Evolutionary conservation across 2,797 vertebrate species (phyloP), one percentile per base, ranked within the genome.

Genomic region (Diglossa cyanea): DNA sequence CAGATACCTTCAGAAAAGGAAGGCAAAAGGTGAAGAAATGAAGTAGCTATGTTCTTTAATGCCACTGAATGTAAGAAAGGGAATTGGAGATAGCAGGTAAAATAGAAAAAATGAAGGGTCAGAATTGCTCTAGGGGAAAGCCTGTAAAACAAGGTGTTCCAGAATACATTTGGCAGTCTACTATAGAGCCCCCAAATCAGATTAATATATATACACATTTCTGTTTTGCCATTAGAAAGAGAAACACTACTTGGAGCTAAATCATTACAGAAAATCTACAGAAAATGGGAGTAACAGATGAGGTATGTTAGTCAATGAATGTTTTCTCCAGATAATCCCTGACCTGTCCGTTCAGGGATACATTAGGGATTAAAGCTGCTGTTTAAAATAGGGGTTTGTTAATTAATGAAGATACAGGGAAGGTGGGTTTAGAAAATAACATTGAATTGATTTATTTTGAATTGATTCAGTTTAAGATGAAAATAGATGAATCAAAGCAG

Each of bases 201-300:
- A 86, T 88, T 74, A 86, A 61, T 55, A 23, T n/a, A 75, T 28
- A 31, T 58, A 65, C 16, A 40, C 17, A 42, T 87, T 79, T 86
- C 37, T 76, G 20, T 79, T 79, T 25, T 16, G 51, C 60, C 71
- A 72, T 82, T 92, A 85, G 77, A 70, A 92, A 81, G 21, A 94
- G 60, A 79, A 92, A 86, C 84, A 58, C 58, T 75, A 76, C 60
- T 85, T 86, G 55, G 33, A 92, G 45, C 44, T 66, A 75, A 90
- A 39, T 85, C 71, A 89, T 85, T 91, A 73, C 44, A 82, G 77
- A 93, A 92, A 96, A 94, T 89, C 66, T 95, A n/a, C n/a, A n/a
- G n/a, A 93, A 86, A 92, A 78, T 62, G 11, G 44, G 70, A 86
- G 28, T 40, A 63, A 70, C 63, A 91, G 71, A 92, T 89, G 81